Percentiles rank a stretch among this genome's conserved stretches.
These are phyloP conservation scores for Catharus minimus DNA, from an alignment of 2,113 vertebrate genomes.

Conservation along the genomic window DNA sequence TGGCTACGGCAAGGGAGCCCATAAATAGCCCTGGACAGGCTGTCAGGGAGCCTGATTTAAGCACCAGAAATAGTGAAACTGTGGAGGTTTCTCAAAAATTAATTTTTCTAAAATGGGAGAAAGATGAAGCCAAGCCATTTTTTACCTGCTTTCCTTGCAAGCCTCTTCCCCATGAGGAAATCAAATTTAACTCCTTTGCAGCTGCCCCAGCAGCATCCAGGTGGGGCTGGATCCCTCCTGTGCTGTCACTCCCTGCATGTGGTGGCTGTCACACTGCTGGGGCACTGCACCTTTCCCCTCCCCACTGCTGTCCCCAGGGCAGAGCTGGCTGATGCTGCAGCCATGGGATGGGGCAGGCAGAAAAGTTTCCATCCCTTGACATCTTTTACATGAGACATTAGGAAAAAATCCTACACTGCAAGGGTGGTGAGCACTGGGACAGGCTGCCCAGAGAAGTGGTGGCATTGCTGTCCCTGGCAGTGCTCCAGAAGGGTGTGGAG, in stretches of 20 bases:
- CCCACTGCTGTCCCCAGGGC: fast-evolving
- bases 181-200: background rate
- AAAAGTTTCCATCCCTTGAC: background rate
- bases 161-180: background rate
- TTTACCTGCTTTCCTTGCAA: background rate
- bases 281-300: background rate
- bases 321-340: background rate
- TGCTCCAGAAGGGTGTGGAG: background rate
- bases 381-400: no score
- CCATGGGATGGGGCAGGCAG: background rate
- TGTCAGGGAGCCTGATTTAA: slow-evolving; percentile 54
- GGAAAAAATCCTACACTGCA: background rate
- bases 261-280: background rate
- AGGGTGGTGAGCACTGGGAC: no score
- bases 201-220: background rate
- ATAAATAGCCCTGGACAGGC: slow-evolving; percentile 35
- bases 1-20: background rate
- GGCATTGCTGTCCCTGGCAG: no score
- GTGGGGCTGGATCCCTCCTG: background rate
- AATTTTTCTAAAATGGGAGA: slow-evolving; percentile 62
- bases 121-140: slow-evolving; percentile 45
- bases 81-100: slow-evolving; percentile 62
- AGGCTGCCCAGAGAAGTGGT: background rate
- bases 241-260: fast-evolving
- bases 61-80: slow-evolving; percentile 52